Conservation (phyloP, 2,888 invertebrate species). For the Quadroppia sp. region DNA sequence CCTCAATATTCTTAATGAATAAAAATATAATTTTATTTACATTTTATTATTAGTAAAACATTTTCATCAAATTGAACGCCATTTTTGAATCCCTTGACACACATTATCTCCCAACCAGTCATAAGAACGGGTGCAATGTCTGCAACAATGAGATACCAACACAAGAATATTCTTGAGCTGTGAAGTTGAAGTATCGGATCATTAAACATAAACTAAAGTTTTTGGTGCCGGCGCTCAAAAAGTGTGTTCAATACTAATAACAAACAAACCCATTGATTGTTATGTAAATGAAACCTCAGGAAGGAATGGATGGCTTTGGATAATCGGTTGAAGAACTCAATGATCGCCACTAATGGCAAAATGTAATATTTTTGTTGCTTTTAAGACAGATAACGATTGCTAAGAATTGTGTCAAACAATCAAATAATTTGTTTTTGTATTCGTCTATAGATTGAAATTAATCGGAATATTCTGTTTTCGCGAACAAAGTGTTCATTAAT, state of each 20-base stretch:
- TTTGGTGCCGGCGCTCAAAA: background rate
- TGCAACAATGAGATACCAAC: conserved; percentile 4
- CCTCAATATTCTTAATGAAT: background rate
- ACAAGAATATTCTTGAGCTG: background rate
- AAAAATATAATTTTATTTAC: background rate
- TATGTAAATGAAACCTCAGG: no score
- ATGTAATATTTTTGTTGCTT: no score
- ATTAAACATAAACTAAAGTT: conserved; percentile 15
- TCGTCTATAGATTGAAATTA: no score
- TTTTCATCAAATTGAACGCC: background rate
- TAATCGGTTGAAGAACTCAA: no score
- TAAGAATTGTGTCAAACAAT: no score
- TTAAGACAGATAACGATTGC: no score
- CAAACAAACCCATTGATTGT: background rate
- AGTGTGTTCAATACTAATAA: background rate
- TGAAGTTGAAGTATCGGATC: background rate
- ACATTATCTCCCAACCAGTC: conserved; percentile 7
- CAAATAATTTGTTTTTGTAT: no score
- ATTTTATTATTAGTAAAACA: background rate
- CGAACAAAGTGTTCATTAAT: background rate
- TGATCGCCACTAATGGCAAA: no score
- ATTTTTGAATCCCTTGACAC: background rate
- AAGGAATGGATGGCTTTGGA: no score
- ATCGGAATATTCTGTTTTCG: background rate
- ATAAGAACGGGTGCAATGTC: background rate